These are phyloP conservation scores for Pseudorhombus dupliciocellatus DNA, from an alignment of 2,113 vertebrate species.

Conservation along the genomic window DNA sequence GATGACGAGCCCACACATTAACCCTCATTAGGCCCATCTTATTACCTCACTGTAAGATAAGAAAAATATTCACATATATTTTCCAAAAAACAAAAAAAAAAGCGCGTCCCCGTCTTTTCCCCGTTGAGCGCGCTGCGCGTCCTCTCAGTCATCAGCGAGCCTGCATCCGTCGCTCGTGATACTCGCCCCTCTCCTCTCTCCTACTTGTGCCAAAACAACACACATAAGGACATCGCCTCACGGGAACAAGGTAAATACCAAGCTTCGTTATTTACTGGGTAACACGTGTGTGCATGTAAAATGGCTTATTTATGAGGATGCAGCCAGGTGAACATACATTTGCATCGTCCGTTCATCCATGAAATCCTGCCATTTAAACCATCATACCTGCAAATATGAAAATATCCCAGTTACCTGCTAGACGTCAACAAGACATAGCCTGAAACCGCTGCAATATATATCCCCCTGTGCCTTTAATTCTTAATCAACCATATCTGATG, in stretches of 20 bases:
- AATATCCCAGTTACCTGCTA: neutral
- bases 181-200: constrained; percentile 9
- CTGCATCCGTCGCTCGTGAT: constrained; percentile 37
- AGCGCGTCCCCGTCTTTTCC: neutral
- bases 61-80: no score
- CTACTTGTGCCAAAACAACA: constrained; percentile 4
- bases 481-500: neutral
- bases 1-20: no score
- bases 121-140: constrained; percentile 53
- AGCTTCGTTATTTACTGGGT: neutral
- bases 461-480: neutral
- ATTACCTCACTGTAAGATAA: no score
- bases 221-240: constrained; percentile 11
- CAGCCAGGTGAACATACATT: constrained; percentile 13
- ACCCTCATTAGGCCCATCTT: no score
- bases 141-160: constrained; percentile 46
- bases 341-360: neutral
- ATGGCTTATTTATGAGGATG: constrained; percentile 38
- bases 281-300: neutral
- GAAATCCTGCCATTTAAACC: neutral
- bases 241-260: constrained; percentile 46
- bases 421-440: constrained; percentile 12
- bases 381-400: neutral
- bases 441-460: neutral
- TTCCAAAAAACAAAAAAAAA: no score